Conservation (phyloP, 2,113 vertebrate genomes). For the Orientallactaga bullata region DNA sequence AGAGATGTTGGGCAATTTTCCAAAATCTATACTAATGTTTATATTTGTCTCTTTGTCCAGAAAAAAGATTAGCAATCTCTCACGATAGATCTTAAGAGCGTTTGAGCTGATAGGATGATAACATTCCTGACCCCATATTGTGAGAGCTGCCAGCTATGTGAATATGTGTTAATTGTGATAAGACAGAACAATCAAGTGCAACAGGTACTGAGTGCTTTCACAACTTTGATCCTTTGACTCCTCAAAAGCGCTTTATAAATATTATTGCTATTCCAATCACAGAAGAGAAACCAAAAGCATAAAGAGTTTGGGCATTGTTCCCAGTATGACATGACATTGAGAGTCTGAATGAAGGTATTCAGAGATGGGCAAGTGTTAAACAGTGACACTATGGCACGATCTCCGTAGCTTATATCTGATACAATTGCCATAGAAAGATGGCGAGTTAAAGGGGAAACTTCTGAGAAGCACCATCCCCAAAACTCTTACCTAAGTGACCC, state of each 20-base stretch:
- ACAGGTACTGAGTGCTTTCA: not conserved
- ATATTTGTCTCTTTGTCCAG: conserved; percentile 7
- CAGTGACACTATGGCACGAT: not conserved
- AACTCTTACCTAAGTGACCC: not conserved
- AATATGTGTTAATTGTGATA: conserved; percentile 18
- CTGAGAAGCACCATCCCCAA: not conserved
- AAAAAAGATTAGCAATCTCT: not conserved
- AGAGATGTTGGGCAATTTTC: conserved; percentile 1
- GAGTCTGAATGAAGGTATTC: not conserved
- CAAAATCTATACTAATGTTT: not conserved
- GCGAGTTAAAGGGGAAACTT: not conserved
- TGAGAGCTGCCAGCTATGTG: not conserved
- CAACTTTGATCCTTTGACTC: not conserved
- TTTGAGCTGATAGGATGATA: not conserved
- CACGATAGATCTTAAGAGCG: not conserved
- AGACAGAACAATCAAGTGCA: not conserved
- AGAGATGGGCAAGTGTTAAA: not conserved
- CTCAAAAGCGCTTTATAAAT: not conserved
- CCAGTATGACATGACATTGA: not conserved
- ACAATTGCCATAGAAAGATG: not conserved
- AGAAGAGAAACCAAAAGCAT: not conserved
- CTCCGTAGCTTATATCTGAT: not conserved
- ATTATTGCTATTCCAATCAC: not conserved
- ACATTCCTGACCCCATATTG: not conserved
- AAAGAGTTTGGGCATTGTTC: not conserved